A percentile compares a stretch with the other conserved stretches of the same genome.
Evolutionary conservation across 1,140 invertebrate species (phyloP).

Genomic region (Leptonema lineaticorne): DNA sequence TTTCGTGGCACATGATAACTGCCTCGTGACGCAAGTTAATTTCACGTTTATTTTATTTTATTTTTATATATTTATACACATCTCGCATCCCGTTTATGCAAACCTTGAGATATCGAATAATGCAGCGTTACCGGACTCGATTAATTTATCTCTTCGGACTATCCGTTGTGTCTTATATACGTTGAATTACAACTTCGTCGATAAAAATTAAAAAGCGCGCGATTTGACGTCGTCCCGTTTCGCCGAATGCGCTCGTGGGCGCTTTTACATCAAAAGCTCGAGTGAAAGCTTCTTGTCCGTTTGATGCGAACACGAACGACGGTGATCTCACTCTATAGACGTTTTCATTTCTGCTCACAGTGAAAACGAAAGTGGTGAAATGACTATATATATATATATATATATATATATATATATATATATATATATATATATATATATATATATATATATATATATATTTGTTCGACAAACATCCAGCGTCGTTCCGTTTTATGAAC

Average conservation of each 20-base stretch:
- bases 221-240: too few species aligned
- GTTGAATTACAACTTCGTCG: background rate
- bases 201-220: too few species aligned
- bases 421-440: background rate
- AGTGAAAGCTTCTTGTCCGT: constrained; percentile 14
- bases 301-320: background rate
- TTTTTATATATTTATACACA: too few species aligned
- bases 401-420: background rate
- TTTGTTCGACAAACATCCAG: background rate
- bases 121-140: background rate
- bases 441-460: background rate
- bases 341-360: background rate
- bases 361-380: constrained; percentile 16
- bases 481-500: background rate
- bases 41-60: constrained; percentile 3
- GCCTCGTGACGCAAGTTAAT: constrained; percentile 13
- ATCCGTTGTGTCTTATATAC: background rate
- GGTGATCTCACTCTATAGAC: constrained; percentile 22
- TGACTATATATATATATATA: background rate
- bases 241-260: too few species aligned
- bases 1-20: background rate
- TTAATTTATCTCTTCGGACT: background rate
- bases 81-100: constrained; percentile 5
- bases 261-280: too few species aligned
- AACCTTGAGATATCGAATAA: constrained; percentile 14